phyloP scores from a whole-genome alignment of 2,113 vertebrate genomes.

The Plecturocebus donacophilus region DNA sequence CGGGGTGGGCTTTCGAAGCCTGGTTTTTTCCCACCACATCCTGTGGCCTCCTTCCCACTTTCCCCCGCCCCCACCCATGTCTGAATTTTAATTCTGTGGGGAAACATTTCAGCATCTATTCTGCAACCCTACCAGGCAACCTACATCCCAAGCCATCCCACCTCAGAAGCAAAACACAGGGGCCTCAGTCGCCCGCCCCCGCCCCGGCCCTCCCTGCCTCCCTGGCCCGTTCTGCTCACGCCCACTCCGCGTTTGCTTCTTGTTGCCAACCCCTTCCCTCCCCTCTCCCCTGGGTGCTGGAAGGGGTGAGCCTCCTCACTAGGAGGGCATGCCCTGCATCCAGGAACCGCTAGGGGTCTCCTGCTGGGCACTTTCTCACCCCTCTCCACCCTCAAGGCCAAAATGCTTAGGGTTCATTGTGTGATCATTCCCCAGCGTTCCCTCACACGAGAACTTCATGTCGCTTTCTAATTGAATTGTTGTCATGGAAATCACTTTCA shows the following conservation, averaged over 20 bases:
- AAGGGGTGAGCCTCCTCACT: neutral
- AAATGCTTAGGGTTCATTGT: neutral
- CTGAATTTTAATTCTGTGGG: neutral
- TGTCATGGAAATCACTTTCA: slow-evolving; percentile 85
- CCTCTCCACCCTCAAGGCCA: neutral
- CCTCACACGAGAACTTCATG: slow-evolving; percentile 48
- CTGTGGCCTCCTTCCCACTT: neutral
- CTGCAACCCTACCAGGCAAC: neutral
- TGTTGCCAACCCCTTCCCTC: neutral
- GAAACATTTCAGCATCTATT: neutral
- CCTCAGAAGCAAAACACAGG: neutral
- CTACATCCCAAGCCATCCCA: too few species aligned
- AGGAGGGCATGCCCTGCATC: neutral
- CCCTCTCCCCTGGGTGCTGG: neutral
- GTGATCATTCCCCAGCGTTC: slow-evolving; percentile 53
- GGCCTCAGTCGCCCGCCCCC: accelerated
- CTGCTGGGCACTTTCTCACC: neutral
- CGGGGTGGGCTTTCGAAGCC: neutral
- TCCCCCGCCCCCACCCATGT: too few species aligned
- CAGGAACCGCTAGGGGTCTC: neutral
- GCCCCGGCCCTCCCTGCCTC: accelerated
- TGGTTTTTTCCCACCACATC: neutral
- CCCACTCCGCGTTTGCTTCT: neutral
- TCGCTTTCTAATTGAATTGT: slow-evolving; percentile 76
- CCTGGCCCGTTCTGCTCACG: accelerated